Evolutionary conservation across 2,888 invertebrate species (phyloP), one percentile per base, ranked within the genome.

Genomic region (Elegia similella): DNA sequence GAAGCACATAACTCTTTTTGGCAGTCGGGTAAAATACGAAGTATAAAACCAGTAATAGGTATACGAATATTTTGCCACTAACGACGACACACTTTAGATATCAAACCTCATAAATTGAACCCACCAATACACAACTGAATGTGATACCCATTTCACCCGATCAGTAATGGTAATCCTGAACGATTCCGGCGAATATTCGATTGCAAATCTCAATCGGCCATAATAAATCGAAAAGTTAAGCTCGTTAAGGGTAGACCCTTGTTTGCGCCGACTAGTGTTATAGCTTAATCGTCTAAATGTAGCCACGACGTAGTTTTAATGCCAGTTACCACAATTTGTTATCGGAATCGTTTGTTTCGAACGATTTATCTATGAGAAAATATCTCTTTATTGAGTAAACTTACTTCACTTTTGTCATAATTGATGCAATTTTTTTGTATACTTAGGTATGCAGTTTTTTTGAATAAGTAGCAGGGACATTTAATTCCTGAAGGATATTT

Each of bases 161-260:
- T 76, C 76, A 75, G 64, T 60, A 57, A 59, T 65, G 64, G 62
- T 62, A 69, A 65, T 59, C 68, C 43, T 55, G 62, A 66, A 64
- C 60, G 56, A 52, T 52, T 58, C 46, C 52, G 58, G 57, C 60
- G 56, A 59, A 65, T 66, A 68, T 62, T 60, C 42, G 61, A 61
- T 65, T 67, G 66, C 65, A 72, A 76, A 75, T 77, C 68, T 69
- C 59, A 68, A 73, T 73, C 65, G 58, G 54, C 54, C 62, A 63
- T 76, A 71, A 78, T 78, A 78, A 78, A 80, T 82, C 71, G 65
- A 62, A 64, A 66, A 67, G 64, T 71, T 76, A 73, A 75, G 67
- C 73, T 74, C 73, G 73, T 80, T 74, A 73, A 72, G 69, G 71
- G 67, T 66, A 66, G 55, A 68, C 66, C 64, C 67, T 65, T 66